Evolutionary conservation across 2,888 invertebrate genomes (phyloP).

Genomic region (Halictus ligatus): DNA sequence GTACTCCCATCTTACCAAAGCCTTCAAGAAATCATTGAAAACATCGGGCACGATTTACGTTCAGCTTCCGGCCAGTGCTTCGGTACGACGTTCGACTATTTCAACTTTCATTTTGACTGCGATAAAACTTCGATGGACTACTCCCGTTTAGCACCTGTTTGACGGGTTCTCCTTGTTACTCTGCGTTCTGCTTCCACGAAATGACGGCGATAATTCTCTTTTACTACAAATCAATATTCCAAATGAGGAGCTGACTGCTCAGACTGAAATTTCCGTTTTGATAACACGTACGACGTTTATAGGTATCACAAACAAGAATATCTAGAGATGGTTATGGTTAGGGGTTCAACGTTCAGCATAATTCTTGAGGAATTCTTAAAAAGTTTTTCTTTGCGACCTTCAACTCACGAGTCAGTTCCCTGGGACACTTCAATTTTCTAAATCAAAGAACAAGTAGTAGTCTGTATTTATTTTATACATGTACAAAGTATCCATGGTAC

Average conservation of each 20-base stretch:
- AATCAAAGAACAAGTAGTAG: not conserved
- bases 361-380: not conserved
- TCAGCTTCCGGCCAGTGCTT: not conserved
- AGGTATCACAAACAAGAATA: not conserved
- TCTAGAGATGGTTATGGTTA: not conserved
- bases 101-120: not conserved
- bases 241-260: not conserved
- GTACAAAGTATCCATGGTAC: too few relatives aligned
- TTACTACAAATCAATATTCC: not conserved
- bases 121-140: not conserved
- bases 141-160: not conserved
- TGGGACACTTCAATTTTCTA: not conserved
- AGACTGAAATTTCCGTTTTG: not conserved
- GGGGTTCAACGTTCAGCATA: not conserved
- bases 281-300: not conserved
- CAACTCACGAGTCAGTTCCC: not conserved
- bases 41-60: not conserved
- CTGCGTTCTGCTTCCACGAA: not conserved
- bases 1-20: not conserved
- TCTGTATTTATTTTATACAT: too few relatives aligned
- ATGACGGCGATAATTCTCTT: not conserved
- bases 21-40: constrained; percentile 30
- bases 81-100: not conserved
- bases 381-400: not conserved
- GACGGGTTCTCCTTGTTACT: not conserved